Evolutionary conservation across 2,113 vertebrate genomes (phyloP), one percentile per base, ranked within the genome.

Genomic region (Prunella himalayana): DNA sequence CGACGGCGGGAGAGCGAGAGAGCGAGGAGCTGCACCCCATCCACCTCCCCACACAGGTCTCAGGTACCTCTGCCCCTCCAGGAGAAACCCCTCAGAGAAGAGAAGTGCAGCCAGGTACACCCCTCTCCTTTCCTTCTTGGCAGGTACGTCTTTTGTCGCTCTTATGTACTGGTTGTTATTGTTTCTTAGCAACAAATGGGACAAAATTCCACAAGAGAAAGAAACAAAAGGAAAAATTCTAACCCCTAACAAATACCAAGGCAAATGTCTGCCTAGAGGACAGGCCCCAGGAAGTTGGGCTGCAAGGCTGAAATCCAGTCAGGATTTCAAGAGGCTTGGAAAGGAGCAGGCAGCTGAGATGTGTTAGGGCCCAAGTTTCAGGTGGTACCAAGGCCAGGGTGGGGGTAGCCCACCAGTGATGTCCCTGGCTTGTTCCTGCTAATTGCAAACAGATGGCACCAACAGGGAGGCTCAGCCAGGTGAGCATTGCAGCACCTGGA

Each of bases 231-330:
- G 18, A 33, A 45, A 44, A 83, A 33, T 20, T 21, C 27, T 53
- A 63, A 37, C 39, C 33, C 33, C 49, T 45, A 73, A 39, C 15
- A n/a, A 63, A 27, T 23, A 77, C 37, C 11, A 23, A 27, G 35
- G 63, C 4, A 2, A 44, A 25, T 10, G 5, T 31, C 27, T 27
- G 9, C 54, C 9, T 33, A 69, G 28, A 25, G 8, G 2, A 9
- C 0, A 1, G 24, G 7, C 27, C 44, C 9, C 18, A n/a, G 39
- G 41, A 44, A 61, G 60, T 4, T 1, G 0, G 13, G 41, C 17
- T 64, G 17, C 15, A 41, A 77, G 24, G 28, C 9, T 86, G 54
- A 77, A 64, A 54, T 50, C 16, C 31, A 66, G 35, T 53, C 35
- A 45, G 33, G 23, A 19, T 45, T 77, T 78, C 23, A 33, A 33